Base-by-base conservation (phyloP, 2,888 invertebrate genomes). In the Hirtodrosophila trivittata region DNA sequence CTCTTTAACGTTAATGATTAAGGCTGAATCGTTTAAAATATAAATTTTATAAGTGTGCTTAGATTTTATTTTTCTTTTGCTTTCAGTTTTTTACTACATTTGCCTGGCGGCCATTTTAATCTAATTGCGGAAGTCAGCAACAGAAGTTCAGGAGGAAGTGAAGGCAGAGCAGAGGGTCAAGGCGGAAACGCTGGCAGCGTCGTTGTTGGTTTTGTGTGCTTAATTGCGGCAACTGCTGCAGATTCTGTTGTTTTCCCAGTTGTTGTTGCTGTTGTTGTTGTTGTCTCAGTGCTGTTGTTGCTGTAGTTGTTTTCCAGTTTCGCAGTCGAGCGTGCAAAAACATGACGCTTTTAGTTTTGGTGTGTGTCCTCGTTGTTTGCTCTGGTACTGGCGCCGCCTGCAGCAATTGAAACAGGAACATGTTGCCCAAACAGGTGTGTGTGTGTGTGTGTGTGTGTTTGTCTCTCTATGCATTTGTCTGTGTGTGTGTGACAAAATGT, bases 281-380 rank as follows among this genome's bases (percentile, higher is more conserved):
- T 33, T 51, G 58, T 41, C n/a, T n/a, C n/a, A n/a, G n/a, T 64
- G 64, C 38, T 62, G 43, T 52, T 65, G 63, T 37, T 55, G 58
- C n/a, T 47, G 42, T 26, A 47, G 45, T 13, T 60, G 62, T 59
- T 70, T 62, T 69, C 42, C 50, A 67, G 66, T 76, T 62, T 65
- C 56, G 75, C 80, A 84, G 77, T 71, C 58, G 65, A 64, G 77
- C 80, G 73, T 81, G 60, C 75, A 84, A 81, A 84, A 81, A 84
- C 80, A 81, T 81, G 80, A 59, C 81, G 80, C 77, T 81, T 84
- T 81, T 84, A 84, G 81, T 81, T 84, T 84, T 63, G 64, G 49
- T 66, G 55, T 65, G 55, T 80, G 66, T 80, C 66, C 65, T 63
- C 72, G 72, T 75, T 81, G 80, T 83, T 80, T 80, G 75, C 60